Conservation (phyloP, 2,888 invertebrate genomes). For the Didymodactylos carnosus region DNA sequence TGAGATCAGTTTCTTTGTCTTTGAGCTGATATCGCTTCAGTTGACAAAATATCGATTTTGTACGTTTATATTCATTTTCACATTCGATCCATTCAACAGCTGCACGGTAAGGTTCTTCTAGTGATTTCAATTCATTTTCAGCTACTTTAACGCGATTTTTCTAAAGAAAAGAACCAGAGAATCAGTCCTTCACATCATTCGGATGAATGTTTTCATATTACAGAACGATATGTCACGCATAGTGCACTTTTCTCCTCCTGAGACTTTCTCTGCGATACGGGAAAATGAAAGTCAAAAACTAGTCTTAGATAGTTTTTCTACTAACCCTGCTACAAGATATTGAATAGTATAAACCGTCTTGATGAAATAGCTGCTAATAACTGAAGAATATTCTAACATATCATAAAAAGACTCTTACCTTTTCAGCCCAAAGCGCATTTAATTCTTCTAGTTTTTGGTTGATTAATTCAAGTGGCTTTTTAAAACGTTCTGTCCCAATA, state of each 20-base stretch:
- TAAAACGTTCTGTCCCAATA: constrained; percentile 51
- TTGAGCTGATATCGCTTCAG: background rate
- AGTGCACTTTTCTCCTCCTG: no score
- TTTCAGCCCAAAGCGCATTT: constrained; percentile 54
- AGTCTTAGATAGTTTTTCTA: no score
- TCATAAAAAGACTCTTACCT: constrained; percentile 34
- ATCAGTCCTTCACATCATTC: no score
- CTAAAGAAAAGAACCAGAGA: constrained; percentile 26
- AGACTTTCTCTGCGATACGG: no score
- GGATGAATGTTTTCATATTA: no score
- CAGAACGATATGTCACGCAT: no score
- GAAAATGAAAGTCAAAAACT: no score
- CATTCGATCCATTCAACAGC: constrained; percentile 48
- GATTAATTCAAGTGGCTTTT: constrained; percentile 58
- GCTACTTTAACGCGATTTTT: constrained; percentile 57
- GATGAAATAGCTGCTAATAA: no score
- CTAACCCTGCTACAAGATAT: no score
- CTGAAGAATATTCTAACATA: constrained; percentile 21
- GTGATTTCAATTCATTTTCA: constrained; percentile 35
- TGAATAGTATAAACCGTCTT: no score
- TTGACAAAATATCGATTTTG: constrained; percentile 31
- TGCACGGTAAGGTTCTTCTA: constrained; percentile 35
- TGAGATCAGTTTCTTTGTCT: background rate
- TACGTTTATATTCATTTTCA: constrained; percentile 53
- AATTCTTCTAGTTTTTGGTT: constrained; percentile 51